Conservation (phyloP, 35 echinoderm and acorn worm species). For the Amphiura filiformis region DNA sequence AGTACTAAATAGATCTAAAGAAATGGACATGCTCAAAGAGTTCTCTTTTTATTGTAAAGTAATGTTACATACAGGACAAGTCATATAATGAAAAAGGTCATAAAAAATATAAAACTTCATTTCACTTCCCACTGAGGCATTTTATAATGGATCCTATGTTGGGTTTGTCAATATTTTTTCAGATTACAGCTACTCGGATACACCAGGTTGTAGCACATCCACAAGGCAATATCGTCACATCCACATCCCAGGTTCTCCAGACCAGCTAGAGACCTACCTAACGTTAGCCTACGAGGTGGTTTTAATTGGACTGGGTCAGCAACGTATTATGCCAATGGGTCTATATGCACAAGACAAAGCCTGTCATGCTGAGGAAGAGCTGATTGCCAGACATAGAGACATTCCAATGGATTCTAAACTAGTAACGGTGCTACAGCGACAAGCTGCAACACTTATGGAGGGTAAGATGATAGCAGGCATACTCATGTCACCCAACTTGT, state of each 20-base stretch:
- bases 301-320: slow-evolving; percentile 88
- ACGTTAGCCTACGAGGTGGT: slow-evolving; percentile 90
- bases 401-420: slow-evolving; percentile 81
- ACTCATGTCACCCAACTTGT: not conserved
- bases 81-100: too few relatives aligned
- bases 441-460: slow-evolving; percentile 87
- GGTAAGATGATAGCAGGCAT: slow-evolving; percentile 19
- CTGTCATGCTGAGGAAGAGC: slow-evolving; percentile 90
- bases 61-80: too few relatives aligned
- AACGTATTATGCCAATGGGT: slow-evolving; percentile 94
- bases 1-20: too few relatives aligned
- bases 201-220: slow-evolving; percentile 34
- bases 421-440: slow-evolving; percentile 90
- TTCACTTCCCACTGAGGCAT: too few relatives aligned
- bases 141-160: too few relatives aligned
- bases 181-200: slow-evolving; percentile 41
- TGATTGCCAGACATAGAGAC: slow-evolving; percentile 86
- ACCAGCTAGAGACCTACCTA: slow-evolving; percentile 83
- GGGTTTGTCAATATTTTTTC: too few relatives aligned
- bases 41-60: not conserved
- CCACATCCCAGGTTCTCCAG: slow-evolving; percentile 53
- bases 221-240: slow-evolving; percentile 65
- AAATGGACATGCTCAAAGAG: too few relatives aligned
- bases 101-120: too few relatives aligned
- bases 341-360: slow-evolving; percentile 97